A percentile compares a stretch with the other conserved stretches of the same genome.
phyloP scores from a whole-genome alignment of 2,888 invertebrate species.

The Tiliacea aurago region DNA sequence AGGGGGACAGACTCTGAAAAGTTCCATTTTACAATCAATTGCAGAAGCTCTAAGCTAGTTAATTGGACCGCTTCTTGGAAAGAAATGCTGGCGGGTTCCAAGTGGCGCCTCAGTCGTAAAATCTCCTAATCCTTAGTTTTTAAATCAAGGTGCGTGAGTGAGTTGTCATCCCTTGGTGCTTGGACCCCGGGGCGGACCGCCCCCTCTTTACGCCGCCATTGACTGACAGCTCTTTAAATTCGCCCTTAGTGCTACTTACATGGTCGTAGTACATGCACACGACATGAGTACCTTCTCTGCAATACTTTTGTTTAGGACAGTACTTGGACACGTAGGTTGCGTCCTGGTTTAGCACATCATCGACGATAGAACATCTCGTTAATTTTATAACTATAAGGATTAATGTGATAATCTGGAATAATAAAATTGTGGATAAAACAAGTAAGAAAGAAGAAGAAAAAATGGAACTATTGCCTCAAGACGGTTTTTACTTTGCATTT shows the following conservation, averaged over 20 bases:
- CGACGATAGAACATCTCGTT: slow-evolving; percentile 15
- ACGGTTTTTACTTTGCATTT: neutral
- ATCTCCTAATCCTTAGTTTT: too few relatives aligned
- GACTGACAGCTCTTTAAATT: neutral
- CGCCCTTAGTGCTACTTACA: slow-evolving; percentile 24
- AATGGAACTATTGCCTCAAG: neutral
- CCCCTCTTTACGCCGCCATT: too few relatives aligned
- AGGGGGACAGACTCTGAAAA: too few relatives aligned
- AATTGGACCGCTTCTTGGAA: too few relatives aligned
- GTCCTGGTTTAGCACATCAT: slow-evolving; percentile 13
- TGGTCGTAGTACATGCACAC: slow-evolving; percentile 46
- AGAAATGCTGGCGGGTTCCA: too few relatives aligned
- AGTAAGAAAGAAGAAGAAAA: neutral
- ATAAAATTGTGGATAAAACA: neutral
- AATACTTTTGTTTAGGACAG: slow-evolving; percentile 36
- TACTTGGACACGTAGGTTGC: slow-evolving; percentile 20
- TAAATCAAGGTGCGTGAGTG: too few relatives aligned
- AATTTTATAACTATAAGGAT: slow-evolving; percentile 15
- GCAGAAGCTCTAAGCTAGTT: too few relatives aligned
- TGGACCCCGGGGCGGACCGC: too few relatives aligned
- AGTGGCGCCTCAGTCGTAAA: too few relatives aligned
- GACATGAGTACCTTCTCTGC: slow-evolving; percentile 45
- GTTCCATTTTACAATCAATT: too few relatives aligned
- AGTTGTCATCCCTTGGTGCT: too few relatives aligned
- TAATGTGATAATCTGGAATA: slow-evolving; percentile 32